Percentiles rank a stretch among this genome's conserved stretches.
phyloP scores from a whole-genome alignment of 1,140 invertebrate species.

The Trinorchestia longiramus region DNA sequence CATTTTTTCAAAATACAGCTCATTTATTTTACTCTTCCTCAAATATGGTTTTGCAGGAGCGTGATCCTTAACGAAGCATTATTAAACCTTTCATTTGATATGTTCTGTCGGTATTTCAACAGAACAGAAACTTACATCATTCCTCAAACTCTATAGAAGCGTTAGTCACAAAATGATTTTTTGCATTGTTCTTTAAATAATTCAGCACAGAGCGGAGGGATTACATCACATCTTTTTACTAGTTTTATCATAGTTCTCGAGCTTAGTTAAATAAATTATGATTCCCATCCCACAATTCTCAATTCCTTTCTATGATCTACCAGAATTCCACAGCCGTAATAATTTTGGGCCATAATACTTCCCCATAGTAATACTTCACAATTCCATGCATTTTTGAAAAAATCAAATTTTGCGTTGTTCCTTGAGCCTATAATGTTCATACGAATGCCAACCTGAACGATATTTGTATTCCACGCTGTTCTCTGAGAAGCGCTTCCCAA shows the following conservation, averaged over 20 bases:
- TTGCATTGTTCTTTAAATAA: neutral
- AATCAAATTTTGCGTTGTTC: neutral
- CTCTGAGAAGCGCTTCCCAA: neutral
- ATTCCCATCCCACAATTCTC: neutral
- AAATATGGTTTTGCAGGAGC: neutral
- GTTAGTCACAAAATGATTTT: neutral
- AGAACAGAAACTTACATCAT: neutral
- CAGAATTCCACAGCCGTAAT: neutral
- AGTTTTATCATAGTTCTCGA: neutral
- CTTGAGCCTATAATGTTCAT: too few species aligned
- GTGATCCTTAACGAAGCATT: neutral
- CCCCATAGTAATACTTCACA: neutral
- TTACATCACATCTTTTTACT: neutral
- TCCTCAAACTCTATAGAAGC: neutral
- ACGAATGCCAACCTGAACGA: neutral
- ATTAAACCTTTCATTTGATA: neutral
- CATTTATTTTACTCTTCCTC: neutral
- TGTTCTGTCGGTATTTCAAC: neutral
- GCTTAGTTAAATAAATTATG: neutral
- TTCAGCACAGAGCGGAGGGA: neutral
- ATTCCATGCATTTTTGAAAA: neutral
- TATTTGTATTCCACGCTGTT: neutral
- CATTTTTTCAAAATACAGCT: neutral
- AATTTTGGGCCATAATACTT: neutral
- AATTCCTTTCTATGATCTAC: neutral